These are phyloP conservation scores for Cladopsammia gracilis DNA, from an alignment of 64 coral and sea anemone species.

Conservation along the genomic window DNA sequence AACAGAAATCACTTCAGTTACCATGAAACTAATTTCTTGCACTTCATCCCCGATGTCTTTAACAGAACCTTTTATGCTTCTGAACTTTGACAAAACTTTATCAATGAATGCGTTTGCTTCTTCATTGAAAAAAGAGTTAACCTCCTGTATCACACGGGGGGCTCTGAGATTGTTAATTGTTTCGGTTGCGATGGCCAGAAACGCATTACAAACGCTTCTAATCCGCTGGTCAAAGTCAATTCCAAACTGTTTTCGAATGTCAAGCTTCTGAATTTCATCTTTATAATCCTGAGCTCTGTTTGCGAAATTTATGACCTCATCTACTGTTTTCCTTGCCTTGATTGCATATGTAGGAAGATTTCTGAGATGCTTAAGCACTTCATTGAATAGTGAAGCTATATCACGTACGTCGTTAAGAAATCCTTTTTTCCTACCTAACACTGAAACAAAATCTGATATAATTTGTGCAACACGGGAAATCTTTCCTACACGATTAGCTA, in stretches of 20 bases:
- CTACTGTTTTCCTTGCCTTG: slow-evolving; percentile 68
- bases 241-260: slow-evolving; percentile 77
- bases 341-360: slow-evolving; percentile 66
- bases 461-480: slow-evolving; percentile 71
- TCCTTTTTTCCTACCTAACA: slow-evolving; percentile 80
- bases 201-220: slow-evolving; percentile 47
- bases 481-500: slow-evolving; percentile 68
- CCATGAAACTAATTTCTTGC: slow-evolving; percentile 51
- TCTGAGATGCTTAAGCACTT: slow-evolving; percentile 52
- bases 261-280: slow-evolving; percentile 72
- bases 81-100: slow-evolving; percentile 67
- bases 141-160: slow-evolving; percentile 61
- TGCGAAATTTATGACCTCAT: slow-evolving; percentile 73
- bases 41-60: slow-evolving; percentile 62
- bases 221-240: slow-evolving; percentile 68
- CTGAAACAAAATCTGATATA: slow-evolving; percentile 73
- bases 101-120: slow-evolving; percentile 75
- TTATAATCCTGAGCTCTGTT: slow-evolving; percentile 67
- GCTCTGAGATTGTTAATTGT: slow-evolving; percentile 71
- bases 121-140: slow-evolving; percentile 79
- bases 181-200: slow-evolving; percentile 60
- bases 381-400: slow-evolving; percentile 68
- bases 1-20: slow-evolving; percentile 54
- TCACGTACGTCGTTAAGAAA: slow-evolving; percentile 71
- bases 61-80: slow-evolving; percentile 74